Percentiles rank a stretch among this genome's conserved stretches.
Conservation (phyloP, 2,113 vertebrate species). For the Dendropsophus ebraccatus region DNA sequence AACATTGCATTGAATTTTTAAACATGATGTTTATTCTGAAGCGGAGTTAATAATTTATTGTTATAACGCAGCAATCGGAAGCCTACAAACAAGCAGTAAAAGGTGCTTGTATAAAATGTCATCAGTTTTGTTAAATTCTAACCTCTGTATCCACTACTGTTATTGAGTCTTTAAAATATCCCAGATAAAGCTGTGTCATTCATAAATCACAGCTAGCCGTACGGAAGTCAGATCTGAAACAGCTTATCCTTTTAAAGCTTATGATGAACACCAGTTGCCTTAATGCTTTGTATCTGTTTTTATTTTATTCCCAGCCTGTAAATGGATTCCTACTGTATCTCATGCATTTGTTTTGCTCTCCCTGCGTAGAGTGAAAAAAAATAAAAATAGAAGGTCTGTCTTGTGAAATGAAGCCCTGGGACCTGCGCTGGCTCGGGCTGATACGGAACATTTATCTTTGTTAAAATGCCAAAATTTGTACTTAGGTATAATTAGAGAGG, state of each 20-base stretch:
- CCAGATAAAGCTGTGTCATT: slow-evolving; percentile 70
- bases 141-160: slow-evolving; percentile 74
- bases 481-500: slow-evolving; percentile 16
- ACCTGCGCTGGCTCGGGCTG: not conserved
- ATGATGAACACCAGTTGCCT: slow-evolving; percentile 67
- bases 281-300: slow-evolving; percentile 74
- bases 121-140: slow-evolving; percentile 79
- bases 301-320: not conserved
- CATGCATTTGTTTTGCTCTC: slow-evolving; percentile 8
- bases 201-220: slow-evolving; percentile 73
- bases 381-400: not conserved
- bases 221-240: slow-evolving; percentile 70
- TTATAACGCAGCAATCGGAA: not conserved
- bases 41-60: not conserved
- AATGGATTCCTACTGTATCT: not conserved
- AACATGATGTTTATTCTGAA: not conserved
- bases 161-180: slow-evolving; percentile 77
- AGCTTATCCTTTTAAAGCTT: slow-evolving; percentile 75
- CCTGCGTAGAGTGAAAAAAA: not conserved
- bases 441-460: not conserved
- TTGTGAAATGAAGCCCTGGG: slow-evolving; percentile 9
- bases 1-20: not conserved
- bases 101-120: slow-evolving; percentile 71
- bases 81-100: slow-evolving; percentile 42
- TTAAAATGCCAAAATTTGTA: not conserved